phyloP scores from a whole-genome alignment of 2,113 vertebrate species.

The Polypterus senegalus region DNA sequence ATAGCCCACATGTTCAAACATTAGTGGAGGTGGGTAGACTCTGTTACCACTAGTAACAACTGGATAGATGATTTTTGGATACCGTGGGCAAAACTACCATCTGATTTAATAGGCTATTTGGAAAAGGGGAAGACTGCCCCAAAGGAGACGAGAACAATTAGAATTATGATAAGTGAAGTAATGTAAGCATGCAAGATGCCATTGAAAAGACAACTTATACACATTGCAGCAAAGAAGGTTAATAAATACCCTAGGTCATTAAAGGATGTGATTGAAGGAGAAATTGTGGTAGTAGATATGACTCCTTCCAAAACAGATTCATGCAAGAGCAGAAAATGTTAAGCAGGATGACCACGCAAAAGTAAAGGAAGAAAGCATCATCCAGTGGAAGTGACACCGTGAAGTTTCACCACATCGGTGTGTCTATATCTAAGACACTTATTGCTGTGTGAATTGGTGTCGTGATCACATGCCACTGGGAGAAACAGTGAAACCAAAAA shows the following conservation, averaged over 20 bases:
- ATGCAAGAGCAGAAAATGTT: slow-evolving; percentile 11
- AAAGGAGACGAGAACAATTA: slow-evolving; percentile 12
- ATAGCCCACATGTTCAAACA: too few species aligned
- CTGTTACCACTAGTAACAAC: too few species aligned
- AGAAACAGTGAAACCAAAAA: slow-evolving; percentile 17
- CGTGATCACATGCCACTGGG: slow-evolving; percentile 2
- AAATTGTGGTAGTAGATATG: slow-evolving; percentile 18
- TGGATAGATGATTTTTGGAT: too few species aligned
- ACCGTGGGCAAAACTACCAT: slow-evolving; percentile 7
- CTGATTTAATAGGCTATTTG: slow-evolving; percentile 8
- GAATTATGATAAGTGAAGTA: slow-evolving; percentile 12
- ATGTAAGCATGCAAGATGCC: slow-evolving; percentile 12
- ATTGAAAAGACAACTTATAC: slow-evolving; percentile 17
- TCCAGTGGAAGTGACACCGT: slow-evolving; percentile 14
- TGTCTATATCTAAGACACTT: slow-evolving; percentile 6
- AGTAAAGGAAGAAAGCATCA: slow-evolving; percentile 10
- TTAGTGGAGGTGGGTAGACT: too few species aligned
- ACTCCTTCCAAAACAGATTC: slow-evolving; percentile 15
- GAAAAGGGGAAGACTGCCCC: slow-evolving; percentile 12
- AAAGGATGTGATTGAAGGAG: too few species aligned
- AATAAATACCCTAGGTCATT: slow-evolving; percentile 6
- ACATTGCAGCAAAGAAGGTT: slow-evolving; percentile 16
- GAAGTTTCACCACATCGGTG: slow-evolving; percentile 7
- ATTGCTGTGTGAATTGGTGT: slow-evolving; percentile 16
- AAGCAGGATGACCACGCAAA: slow-evolving; percentile 10